A percentile compares a stretch with the other conserved stretches of the same genome.
Conservation (phyloP, 2,797 vertebrate species). For the Fistularia tabacaria region DNA sequence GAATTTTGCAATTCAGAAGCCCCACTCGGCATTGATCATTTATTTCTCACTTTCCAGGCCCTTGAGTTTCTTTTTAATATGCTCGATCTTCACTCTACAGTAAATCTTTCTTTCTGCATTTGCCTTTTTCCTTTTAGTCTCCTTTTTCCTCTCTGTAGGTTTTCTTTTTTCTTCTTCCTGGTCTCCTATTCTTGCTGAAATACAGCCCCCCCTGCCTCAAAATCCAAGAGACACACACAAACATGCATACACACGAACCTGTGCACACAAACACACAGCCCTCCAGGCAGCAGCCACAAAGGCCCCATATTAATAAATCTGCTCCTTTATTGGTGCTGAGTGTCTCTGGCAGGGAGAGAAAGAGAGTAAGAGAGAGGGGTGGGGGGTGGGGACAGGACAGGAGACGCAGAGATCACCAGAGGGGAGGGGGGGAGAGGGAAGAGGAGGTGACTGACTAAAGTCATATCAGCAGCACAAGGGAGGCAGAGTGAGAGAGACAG, state of each 20-base stretch:
- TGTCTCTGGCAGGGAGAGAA: conserved; percentile 65
- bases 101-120: conserved; percentile 58
- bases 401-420: conserved; percentile 5
- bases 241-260: conserved; percentile 55
- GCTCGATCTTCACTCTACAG: conserved; percentile 45
- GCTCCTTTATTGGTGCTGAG: conserved; percentile 82
- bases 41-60: conserved; percentile 39
- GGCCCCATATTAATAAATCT: conserved; percentile 83
- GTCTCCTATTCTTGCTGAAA: conserved; percentile 67
- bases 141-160: conserved; percentile 39
- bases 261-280: conserved; percentile 58
- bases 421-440: conserved; percentile 40
- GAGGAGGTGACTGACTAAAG: conserved; percentile 54
- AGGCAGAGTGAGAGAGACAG: conserved; percentile 33
- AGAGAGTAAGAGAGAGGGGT: conserved; percentile 21
- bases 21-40: conserved; percentile 35
- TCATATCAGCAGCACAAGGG: conserved; percentile 57
- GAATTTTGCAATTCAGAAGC: conserved; percentile 38
- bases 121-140: conserved; percentile 43
- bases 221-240: conserved; percentile 60
- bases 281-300: conserved; percentile 74
- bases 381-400: conserved; percentile 5
- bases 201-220: conserved; percentile 52
- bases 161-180: conserved; percentile 50
- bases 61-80: conserved; percentile 61